Conservation (phyloP, 2,888 invertebrate genomes). For the Andricus quercusramuli region DNA sequence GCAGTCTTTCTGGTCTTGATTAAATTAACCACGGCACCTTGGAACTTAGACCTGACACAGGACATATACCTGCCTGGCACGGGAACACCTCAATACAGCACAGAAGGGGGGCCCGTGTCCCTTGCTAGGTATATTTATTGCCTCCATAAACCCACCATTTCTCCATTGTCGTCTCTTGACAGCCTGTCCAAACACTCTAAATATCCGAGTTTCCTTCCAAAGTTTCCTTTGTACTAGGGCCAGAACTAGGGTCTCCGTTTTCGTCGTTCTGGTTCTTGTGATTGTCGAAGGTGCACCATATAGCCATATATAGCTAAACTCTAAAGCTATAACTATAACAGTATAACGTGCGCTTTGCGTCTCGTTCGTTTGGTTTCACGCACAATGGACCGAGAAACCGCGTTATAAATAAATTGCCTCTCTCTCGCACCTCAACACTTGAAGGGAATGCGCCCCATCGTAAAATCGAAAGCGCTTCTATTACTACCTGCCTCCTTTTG, state of each 20-base stretch:
- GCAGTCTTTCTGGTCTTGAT: conserved; percentile 9
- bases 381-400: conserved; percentile 65
- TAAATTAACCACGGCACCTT: neutral
- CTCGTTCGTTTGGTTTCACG: conserved; percentile 60
- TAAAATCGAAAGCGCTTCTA: conserved; percentile 54
- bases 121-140: conserved; percentile 44
- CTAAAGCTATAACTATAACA: neutral
- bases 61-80: conserved; percentile 1
- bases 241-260: neutral
- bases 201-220: conserved; percentile 62
- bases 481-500: conserved; percentile 42
- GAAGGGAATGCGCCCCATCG: conserved; percentile 46
- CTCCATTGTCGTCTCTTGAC: conserved; percentile 68
- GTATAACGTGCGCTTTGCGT: conserved; percentile 18
- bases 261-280: conserved; percentile 17
- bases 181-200: conserved; percentile 74
- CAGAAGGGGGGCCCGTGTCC: conserved; percentile 29
- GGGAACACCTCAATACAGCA: conserved; percentile 5
- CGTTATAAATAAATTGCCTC: conserved; percentile 60
- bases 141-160: conserved; percentile 50
- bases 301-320: neutral
- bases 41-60: neutral
- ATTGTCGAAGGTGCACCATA: neutral
- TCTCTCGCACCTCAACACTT: conserved; percentile 52
- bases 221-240: conserved; percentile 1